These are phyloP conservation scores for Notospermus geniculatus DNA, from an alignment of 1,140 invertebrate genomes.

Conservation along the genomic window DNA sequence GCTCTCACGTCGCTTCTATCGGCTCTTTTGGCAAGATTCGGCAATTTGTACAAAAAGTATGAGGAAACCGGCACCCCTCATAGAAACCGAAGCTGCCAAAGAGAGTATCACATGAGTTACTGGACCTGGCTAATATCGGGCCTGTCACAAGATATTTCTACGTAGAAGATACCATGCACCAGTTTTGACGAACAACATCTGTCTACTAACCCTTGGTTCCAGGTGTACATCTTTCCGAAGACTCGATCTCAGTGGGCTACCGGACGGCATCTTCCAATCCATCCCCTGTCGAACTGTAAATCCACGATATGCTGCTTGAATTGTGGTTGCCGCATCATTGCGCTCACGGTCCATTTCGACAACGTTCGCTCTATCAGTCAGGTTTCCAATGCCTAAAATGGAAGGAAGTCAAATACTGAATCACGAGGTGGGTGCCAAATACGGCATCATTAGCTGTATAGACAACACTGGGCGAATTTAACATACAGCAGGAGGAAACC, in stretches of 20 bases:
- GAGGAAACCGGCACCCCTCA: background rate
- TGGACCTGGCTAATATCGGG: no score
- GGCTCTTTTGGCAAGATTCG: constrained; percentile 19
- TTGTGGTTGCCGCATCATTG: constrained; percentile 33
- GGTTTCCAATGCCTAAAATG: constrained; percentile 11
- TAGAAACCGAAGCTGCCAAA: background rate
- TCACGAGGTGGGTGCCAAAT: no score
- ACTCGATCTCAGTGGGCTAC: background rate
- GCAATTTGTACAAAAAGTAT: constrained; percentile 19
- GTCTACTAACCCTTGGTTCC: no score
- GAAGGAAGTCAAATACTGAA: no score
- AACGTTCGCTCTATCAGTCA: background rate
- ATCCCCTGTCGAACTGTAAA: constrained; percentile 32
- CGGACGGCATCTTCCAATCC: constrained; percentile 17
- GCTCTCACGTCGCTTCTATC: constrained; percentile 39
- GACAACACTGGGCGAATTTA: no score
- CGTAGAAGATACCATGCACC: no score
- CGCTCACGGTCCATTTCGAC: constrained; percentile 8
- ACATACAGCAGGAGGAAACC: no score
- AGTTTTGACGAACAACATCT: no score
- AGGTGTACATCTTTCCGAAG: no score
- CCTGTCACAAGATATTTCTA: no score
- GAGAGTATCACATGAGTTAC: no score
- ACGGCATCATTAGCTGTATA: no score
- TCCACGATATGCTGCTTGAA: constrained; percentile 40